phyloP scores from a whole-genome alignment of 1,140 invertebrate genomes.

The Pteromalus puparum region DNA sequence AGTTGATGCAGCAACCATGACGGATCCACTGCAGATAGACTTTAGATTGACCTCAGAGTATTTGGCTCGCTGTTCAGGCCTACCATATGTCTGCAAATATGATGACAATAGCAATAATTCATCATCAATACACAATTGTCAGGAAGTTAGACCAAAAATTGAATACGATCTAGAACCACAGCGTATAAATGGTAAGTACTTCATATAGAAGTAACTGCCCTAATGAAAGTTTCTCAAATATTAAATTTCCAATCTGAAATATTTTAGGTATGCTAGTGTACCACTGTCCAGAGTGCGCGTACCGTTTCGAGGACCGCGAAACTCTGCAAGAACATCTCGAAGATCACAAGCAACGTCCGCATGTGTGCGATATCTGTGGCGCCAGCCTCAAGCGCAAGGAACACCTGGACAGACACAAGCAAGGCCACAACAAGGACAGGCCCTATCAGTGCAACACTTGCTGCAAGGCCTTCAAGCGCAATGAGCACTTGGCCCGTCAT shows the following conservation, averaged over 20 bases:
- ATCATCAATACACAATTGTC: constrained; percentile 61
- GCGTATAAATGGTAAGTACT: constrained; percentile 67
- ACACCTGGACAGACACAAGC: constrained; percentile 75
- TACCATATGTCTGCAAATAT: constrained; percentile 69
- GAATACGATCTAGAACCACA: constrained; percentile 70
- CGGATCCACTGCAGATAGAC: constrained; percentile 73
- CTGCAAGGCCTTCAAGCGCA: constrained; percentile 76
- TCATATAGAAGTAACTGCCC: not conserved
- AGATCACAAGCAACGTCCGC: constrained; percentile 71
- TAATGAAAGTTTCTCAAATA: not conserved
- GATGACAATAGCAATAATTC: constrained; percentile 67
- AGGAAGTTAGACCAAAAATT: constrained; percentile 64
- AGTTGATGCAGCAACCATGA: constrained; percentile 76
- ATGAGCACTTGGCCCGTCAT: constrained; percentile 77
- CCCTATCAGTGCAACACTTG: constrained; percentile 76
- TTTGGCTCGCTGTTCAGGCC: constrained; percentile 69
- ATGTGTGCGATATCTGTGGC: constrained; percentile 77
- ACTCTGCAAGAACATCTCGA: constrained; percentile 70
- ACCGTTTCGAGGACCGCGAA: constrained; percentile 70
- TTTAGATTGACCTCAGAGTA: constrained; percentile 72
- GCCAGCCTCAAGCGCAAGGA: constrained; percentile 75
- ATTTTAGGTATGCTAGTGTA: constrained; percentile 68
- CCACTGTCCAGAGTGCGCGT: constrained; percentile 73
- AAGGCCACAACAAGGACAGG: constrained; percentile 76
- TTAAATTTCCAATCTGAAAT: not conserved